Evolutionary conservation across 2,888 invertebrate genomes (phyloP).

Genomic region (Capitulum mitella): DNA sequence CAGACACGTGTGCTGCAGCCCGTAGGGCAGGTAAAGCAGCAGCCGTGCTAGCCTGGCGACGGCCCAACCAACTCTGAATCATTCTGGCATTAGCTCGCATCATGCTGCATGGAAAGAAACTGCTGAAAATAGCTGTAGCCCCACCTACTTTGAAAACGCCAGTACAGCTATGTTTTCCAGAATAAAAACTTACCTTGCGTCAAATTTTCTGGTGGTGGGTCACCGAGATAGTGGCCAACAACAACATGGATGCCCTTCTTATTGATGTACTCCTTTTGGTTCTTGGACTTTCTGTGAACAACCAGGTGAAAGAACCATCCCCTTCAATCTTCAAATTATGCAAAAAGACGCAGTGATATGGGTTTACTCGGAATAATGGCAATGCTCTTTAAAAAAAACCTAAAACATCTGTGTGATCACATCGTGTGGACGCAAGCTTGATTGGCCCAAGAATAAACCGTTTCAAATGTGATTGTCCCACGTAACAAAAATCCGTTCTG

Average conservation of each 20-base stretch:
- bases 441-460: background rate
- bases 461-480: background rate
- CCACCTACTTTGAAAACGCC: background rate
- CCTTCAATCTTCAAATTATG: background rate
- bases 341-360: no score
- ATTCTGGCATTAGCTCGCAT: background rate
- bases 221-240: constrained; percentile 82
- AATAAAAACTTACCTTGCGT: constrained; percentile 56
- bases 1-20: no score
- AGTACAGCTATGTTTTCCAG: background rate
- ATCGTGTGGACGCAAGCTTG: background rate
- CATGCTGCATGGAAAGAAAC: background rate
- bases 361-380: background rate
- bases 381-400: background rate
- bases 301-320: background rate
- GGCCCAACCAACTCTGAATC: background rate
- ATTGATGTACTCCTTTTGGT: constrained; percentile 62
- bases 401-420: no score
- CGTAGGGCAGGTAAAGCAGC: no score
- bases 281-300: constrained; percentile 30
- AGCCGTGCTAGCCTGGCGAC: no score
- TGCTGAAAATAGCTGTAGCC: background rate
- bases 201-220: constrained; percentile 57
- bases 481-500: no score
- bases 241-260: constrained; percentile 69